phyloP scores from a whole-genome alignment of 2,797 vertebrate genomes.

The Acipenser ruthenus region DNA sequence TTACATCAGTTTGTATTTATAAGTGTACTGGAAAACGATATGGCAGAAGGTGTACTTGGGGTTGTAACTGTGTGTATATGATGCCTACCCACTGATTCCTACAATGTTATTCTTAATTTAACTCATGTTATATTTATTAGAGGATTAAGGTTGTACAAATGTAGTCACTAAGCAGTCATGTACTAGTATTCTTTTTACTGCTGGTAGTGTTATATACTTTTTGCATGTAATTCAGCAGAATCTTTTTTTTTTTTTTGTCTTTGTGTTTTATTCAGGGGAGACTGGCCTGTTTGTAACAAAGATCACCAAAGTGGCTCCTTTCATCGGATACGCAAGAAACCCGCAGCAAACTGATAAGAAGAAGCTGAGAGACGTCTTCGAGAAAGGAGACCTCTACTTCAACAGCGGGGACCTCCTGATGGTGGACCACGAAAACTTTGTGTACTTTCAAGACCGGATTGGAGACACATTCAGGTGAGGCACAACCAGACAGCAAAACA shows the following conservation, averaged over 20 bases:
- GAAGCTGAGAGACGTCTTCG: constrained; percentile 70
- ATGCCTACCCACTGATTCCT: too few relatives aligned
- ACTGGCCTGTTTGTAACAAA: constrained; percentile 68
- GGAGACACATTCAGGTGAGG: constrained; percentile 82
- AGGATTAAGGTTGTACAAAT: too few relatives aligned
- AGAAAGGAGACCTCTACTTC: constrained; percentile 74
- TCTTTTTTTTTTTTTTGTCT: constrained; percentile 3
- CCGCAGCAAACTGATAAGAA: constrained; percentile 73
- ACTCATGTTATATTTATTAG: too few relatives aligned
- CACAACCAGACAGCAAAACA: too few relatives aligned
- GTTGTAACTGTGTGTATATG: too few relatives aligned
- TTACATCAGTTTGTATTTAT: too few relatives aligned
- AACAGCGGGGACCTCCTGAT: constrained; percentile 77
- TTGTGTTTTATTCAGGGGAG: constrained; percentile 55
- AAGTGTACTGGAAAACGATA: too few relatives aligned
- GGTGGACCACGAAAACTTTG: constrained; percentile 65
- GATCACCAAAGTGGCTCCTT: constrained; percentile 58
- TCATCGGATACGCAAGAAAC: constrained; percentile 68
- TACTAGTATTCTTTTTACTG: neutral
- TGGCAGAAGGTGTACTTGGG: too few relatives aligned
- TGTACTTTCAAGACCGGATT: constrained; percentile 80
- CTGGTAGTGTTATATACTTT: neutral
- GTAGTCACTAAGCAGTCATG: neutral
- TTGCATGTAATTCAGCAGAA: neutral
- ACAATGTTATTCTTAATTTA: too few relatives aligned